Evolutionary conservation across 2,113 vertebrate species (phyloP), one percentile per base, ranked within the genome.

Genomic region (Salvelinus sp.): DNA sequence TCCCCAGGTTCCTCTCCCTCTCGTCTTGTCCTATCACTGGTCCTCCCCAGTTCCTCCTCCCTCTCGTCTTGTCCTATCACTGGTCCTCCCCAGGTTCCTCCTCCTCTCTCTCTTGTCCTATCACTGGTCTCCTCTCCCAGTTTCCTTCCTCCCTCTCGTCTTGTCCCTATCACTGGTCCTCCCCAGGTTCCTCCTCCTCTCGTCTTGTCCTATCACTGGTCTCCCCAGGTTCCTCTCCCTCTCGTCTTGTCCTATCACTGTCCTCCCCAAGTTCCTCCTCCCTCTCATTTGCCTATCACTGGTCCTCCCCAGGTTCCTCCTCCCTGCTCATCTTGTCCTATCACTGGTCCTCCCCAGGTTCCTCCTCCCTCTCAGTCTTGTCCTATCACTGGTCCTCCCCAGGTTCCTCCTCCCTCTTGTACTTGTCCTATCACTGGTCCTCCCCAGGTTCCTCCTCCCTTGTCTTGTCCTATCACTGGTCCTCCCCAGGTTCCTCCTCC

Each of bases 401-500:
- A 28, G 27, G 44, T 28, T 85, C 69, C 57, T 18, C 13, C 0
- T 57, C 72, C 77, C 58, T 38, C 27, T 28, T n/a, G n/a, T n/a
- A n/a, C 69, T 76, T 50, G 12, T 68, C 65, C 27, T 63, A 47
- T 81, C 77, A 76, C 74, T 69, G n/a, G 74, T 64, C 76, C 28
- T 28, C 27, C 27, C 27, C 27, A 28, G 27, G 44, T 74, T 85
- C 69, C 57, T 18, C 13, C 0, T 57, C 72, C 77, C 54, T 28
- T 38, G 7, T 74, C 69, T 76, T 50, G 12, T 68, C 65, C 27
- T 58, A 47, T 82, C 79, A 76, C 74, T 69, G 18, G 71, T 64
- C 76, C 28, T 28, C 28, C 28, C 28, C 28, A 28, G 28, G 44
- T 74, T 85, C 69, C 57, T 18, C 13, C 0, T 57, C 72, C 58